phyloP scores from a whole-genome alignment of 2,113 vertebrate species.

The Phoxinus phoxinus region DNA sequence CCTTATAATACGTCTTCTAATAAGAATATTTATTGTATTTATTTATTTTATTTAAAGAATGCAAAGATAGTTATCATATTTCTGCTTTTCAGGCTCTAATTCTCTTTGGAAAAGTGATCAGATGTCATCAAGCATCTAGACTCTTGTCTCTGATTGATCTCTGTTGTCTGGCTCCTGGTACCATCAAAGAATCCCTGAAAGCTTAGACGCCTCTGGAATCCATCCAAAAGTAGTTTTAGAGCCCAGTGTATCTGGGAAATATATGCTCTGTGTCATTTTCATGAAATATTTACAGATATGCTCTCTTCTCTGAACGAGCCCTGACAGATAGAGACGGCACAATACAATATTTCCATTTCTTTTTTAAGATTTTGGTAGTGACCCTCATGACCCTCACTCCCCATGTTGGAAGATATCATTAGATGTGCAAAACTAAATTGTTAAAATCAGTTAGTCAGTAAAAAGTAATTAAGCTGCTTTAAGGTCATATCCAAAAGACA shows the following conservation, averaged over 20 bases:
- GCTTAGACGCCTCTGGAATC: conserved; percentile 41
- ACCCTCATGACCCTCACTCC: neutral
- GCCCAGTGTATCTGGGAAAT: neutral
- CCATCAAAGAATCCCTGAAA: conserved; percentile 14
- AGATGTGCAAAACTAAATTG: too few relatives aligned
- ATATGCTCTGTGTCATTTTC: conserved; percentile 1
- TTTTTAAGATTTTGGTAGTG: neutral
- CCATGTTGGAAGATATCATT: too few relatives aligned
- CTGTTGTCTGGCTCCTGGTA: conserved; percentile 37
- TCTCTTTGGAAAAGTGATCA: conserved; percentile 8
- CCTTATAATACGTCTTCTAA: neutral
- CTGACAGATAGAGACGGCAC: neutral
- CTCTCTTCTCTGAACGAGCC: conserved; percentile 2
- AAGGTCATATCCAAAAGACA: too few relatives aligned
- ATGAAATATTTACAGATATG: conserved; percentile 50
- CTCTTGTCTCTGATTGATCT: conserved; percentile 39
- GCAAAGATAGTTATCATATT: conserved; percentile 24
- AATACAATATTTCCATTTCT: conserved; percentile 9
- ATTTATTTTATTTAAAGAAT: neutral
- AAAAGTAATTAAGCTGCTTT: too few relatives aligned
- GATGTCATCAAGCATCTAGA: conserved; percentile 23
- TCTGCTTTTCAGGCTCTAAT: neutral
- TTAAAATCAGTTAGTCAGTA: too few relatives aligned
- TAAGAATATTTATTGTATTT: neutral
- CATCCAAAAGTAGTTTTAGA: conserved; percentile 45